Percentiles rank a stretch among this genome's conserved stretches.
phyloP scores from a whole-genome alignment of 2,888 invertebrate genomes.

The Zonitis immaculata region DNA sequence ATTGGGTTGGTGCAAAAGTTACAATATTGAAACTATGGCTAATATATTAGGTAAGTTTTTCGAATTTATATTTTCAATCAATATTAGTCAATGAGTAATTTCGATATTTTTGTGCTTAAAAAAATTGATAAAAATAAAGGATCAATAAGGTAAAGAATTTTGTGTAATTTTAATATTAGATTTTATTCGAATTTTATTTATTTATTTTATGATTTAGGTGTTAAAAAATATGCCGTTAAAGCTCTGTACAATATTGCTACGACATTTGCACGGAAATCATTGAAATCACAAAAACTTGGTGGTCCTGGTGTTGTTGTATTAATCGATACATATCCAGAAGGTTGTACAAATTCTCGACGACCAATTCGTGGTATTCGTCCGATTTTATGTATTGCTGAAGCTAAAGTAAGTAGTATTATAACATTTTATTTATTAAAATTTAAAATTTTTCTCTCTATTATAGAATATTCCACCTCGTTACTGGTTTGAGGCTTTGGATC shows the following conservation, averaged over 20 bases:
- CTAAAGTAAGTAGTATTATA: slow-evolving; percentile 50
- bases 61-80: too few species aligned
- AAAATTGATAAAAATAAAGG: neutral
- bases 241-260: slow-evolving; percentile 58
- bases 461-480: slow-evolving; percentile 40
- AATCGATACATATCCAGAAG: slow-evolving; percentile 60
- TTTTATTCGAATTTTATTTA: neutral
- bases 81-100: too few species aligned
- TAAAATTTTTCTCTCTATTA: slow-evolving; percentile 3
- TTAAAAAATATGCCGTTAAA: slow-evolving; percentile 55
- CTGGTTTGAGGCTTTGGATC: slow-evolving; percentile 38
- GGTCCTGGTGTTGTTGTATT: slow-evolving; percentile 59
- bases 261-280: slow-evolving; percentile 49
- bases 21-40: slow-evolving; percentile 52
- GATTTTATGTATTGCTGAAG: slow-evolving; percentile 64
- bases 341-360: slow-evolving; percentile 51
- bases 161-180: too few species aligned
- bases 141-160: neutral
- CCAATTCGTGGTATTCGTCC: slow-evolving; percentile 53
- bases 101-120: too few species aligned
- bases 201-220: slow-evolving; percentile 44
- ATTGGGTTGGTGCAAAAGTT: slow-evolving; percentile 63
- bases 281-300: slow-evolving; percentile 53
- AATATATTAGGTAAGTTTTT: slow-evolving; percentile 55
- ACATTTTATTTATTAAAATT: neutral